A percentile compares a stretch with the other conserved stretches of the same genome.
phyloP scores from a whole-genome alignment of 2,797 vertebrate species.

The Salarias fasciatus region DNA sequence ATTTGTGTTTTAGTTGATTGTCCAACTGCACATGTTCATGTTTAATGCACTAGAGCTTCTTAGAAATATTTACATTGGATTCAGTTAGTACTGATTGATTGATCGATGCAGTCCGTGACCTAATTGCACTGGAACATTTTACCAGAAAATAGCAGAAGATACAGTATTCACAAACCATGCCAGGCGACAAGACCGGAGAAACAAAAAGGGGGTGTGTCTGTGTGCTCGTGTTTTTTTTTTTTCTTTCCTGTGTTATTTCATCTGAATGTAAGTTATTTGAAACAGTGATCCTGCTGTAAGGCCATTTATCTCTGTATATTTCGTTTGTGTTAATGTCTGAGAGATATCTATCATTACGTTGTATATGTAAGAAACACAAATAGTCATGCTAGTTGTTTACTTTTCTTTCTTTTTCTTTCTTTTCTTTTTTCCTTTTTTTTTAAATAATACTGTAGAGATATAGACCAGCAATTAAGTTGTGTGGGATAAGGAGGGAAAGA shows the following conservation, averaged over 20 bases:
- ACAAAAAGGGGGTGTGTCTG: conserved; percentile 2
- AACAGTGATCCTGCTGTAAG: conserved; percentile 69
- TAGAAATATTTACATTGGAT: conserved; percentile 27
- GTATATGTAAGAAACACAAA: conserved; percentile 77
- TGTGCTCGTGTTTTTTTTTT: conserved; percentile 13
- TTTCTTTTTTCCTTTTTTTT: conserved; percentile 45
- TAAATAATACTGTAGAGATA: conserved; percentile 40
- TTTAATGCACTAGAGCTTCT: conserved; percentile 5
- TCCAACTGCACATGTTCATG: neutral
- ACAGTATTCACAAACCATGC: conserved; percentile 47
- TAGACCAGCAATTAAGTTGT: conserved; percentile 48
- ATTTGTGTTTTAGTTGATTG: conserved; percentile 25
- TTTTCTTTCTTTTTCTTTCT: neutral
- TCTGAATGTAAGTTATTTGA: conserved; percentile 87
- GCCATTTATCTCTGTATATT: conserved; percentile 67
- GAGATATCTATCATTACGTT: conserved; percentile 71
- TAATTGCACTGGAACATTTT: conserved; percentile 6
- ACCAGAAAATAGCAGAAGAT: conserved; percentile 6
- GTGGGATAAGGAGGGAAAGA: conserved; percentile 26
- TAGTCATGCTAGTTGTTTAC: conserved; percentile 55
- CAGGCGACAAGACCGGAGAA: conserved; percentile 29
- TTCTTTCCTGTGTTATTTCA: conserved; percentile 71
- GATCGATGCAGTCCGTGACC: conserved; percentile 9
- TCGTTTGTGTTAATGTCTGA: conserved; percentile 68
- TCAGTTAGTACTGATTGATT: neutral